Base-by-base conservation (phyloP, 1,140 invertebrate species). In the Acromyrmex charruanus region DNA sequence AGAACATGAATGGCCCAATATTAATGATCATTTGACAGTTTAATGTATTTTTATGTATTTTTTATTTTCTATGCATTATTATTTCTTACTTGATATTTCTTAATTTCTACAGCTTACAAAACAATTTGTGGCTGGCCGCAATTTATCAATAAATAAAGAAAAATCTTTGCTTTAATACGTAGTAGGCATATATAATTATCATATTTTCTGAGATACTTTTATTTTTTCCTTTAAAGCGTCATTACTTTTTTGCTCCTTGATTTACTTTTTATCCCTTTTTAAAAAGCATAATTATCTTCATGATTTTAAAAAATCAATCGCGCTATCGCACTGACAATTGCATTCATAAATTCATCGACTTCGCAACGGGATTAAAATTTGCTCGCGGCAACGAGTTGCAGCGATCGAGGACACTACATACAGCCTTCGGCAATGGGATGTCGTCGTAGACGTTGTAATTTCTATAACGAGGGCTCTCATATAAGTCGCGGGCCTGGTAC, bases 401-500 rank as follows among this genome's bases (percentile, higher is more conserved):
- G n/a, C 82, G 3, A 31, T 31, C 31, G 59, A 14, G 14, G 1
- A 18, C 16, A 39, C 31, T 39, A 1, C 7, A 7, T 81, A 71
- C 59, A 51, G 31, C 44, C 44, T 44, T 51, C 28, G 66, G 55
- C 59, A 35, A 69, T 74, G 51, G 35, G 16, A 69, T 74, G 58
- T 58, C 79, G 25, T 51, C 31, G n/a, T 72, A 25, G 39, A 87
- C 39, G 53, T 77, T 59, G 44, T 53, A 58, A 49, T 49, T 59
- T 18, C 39, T 51, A 18, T 25, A 63, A 69, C 69, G 88, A 79
- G 55, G 4, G 31, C 53, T 68, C 53, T 68, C 68, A 25, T 63
- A 21, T 51, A 85, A 85, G 72, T 85, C 87, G 63, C n/a, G 14
- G 53, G 39, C 28, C 31, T 21, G 14, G 63, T 61, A 88, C 74